phyloP scores from a whole-genome alignment of 2,113 vertebrate genomes.

The Bostrychus sinensis region DNA sequence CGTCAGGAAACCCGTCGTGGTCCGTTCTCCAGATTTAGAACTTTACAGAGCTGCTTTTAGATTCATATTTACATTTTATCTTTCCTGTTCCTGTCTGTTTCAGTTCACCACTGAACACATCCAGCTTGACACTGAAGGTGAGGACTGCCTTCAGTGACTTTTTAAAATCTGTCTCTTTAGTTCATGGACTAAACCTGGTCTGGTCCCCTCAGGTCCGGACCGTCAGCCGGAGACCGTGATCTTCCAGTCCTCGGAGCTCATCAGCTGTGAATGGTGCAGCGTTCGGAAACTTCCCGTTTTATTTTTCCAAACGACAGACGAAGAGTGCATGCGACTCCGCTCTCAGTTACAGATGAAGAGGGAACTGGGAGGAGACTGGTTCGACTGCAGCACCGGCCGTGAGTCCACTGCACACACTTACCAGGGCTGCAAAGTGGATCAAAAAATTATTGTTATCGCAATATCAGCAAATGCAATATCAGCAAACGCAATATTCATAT shows the following conservation, averaged over 20 bases:
- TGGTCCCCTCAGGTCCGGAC: slow-evolving; percentile 47
- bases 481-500: no score
- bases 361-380: slow-evolving; percentile 84
- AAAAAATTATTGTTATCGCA: no score
- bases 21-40: slow-evolving; percentile 74
- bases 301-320: slow-evolving; percentile 87
- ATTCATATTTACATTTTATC: neutral
- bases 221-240: slow-evolving; percentile 76
- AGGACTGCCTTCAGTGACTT: neutral
- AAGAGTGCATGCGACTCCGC: slow-evolving; percentile 85
- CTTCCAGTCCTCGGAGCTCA: slow-evolving; percentile 88
- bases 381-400: slow-evolving; percentile 85
- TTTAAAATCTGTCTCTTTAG: neutral
- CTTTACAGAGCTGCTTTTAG: neutral
- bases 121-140: slow-evolving; percentile 91
- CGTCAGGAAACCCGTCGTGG: slow-evolving; percentile 90
- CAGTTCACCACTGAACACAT: slow-evolving; percentile 93
- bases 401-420: slow-evolving; percentile 67
- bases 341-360: slow-evolving; percentile 86
- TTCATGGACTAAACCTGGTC: no score
- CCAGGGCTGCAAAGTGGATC: no score
- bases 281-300: slow-evolving; percentile 91
- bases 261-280: slow-evolving; percentile 94
- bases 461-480: no score
- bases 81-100: neutral